Conservation (phyloP, 2,113 vertebrate genomes). For the Arizona elegans region DNA sequence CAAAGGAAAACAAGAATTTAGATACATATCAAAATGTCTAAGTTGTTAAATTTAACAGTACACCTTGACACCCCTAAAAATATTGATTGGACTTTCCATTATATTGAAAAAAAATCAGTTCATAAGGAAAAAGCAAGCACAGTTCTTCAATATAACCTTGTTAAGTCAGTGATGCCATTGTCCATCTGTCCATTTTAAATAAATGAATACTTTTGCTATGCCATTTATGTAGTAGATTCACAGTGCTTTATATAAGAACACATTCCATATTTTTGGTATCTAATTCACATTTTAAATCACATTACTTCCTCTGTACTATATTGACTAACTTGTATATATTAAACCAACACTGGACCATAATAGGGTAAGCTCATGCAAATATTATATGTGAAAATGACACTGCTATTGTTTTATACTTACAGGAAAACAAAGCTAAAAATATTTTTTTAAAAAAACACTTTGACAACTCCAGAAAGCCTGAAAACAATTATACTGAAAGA, state of each 20-base stretch:
- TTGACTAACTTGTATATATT: neutral
- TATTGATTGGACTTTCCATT: neutral
- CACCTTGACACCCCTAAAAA: neutral
- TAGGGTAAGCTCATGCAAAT: neutral
- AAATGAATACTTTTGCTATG: neutral
- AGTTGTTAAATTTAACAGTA: neutral
- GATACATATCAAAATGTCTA: neutral
- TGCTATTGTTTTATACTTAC: neutral
- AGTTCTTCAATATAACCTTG: neutral
- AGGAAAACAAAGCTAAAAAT: neutral
- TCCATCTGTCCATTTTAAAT: neutral
- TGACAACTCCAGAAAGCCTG: neutral
- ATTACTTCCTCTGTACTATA: neutral
- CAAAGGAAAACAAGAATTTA: neutral
- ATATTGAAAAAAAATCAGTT: neutral
- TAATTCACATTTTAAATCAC: neutral
- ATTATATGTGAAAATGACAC: neutral
- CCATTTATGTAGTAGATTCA: neutral
- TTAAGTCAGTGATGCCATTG: neutral
- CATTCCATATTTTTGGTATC: neutral
- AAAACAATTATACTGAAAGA: neutral
- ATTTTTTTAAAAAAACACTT: neutral
- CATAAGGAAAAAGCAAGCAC: neutral
- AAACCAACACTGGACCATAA: neutral
- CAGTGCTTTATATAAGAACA: neutral